Evolutionary conservation across 2,888 invertebrate genomes (phyloP).

Genomic region (Diabrotica balteata): DNA sequence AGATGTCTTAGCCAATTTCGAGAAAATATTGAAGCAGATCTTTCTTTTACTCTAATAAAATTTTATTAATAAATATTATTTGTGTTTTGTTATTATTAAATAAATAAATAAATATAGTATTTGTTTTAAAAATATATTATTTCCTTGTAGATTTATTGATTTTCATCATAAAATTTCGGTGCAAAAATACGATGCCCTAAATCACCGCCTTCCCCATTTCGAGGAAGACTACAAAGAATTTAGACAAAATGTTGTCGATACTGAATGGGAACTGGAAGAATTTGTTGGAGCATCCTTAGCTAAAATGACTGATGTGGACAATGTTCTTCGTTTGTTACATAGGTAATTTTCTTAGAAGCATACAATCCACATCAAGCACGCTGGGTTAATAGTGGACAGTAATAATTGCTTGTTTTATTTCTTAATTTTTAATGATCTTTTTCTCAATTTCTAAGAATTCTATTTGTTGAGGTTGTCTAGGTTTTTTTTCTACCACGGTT

Average conservation of each 20-base stretch:
- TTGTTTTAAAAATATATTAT: background rate
- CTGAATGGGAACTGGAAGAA: conserved; percentile 75
- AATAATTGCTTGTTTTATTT: too few species aligned
- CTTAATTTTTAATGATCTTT: too few species aligned
- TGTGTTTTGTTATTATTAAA: background rate
- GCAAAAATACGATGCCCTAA: conserved; percentile 80
- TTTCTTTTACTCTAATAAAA: background rate
- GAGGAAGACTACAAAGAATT: conserved; percentile 79
- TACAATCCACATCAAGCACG: too few species aligned
- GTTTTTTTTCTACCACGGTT: too few species aligned
- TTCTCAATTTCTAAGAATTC: too few species aligned
- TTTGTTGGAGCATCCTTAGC: conserved; percentile 69
- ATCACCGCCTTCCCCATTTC: conserved; percentile 78
- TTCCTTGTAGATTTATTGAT: conserved; percentile 7
- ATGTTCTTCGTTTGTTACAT: conserved; percentile 53
- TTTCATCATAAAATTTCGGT: conserved; percentile 72
- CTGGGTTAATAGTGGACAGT: too few species aligned
- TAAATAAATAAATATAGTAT: background rate
- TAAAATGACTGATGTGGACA: conserved; percentile 55
- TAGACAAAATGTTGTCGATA: conserved; percentile 70
- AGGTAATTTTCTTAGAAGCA: conserved; percentile 44
- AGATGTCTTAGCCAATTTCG: background rate
- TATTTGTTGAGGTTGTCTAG: too few species aligned
- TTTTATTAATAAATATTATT: background rate
- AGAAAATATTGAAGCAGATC: background rate